Evolutionary conservation across 2,113 vertebrate species (phyloP), one percentile per base, ranked within the genome.

Genomic region (Centrocercus urophasianus): DNA sequence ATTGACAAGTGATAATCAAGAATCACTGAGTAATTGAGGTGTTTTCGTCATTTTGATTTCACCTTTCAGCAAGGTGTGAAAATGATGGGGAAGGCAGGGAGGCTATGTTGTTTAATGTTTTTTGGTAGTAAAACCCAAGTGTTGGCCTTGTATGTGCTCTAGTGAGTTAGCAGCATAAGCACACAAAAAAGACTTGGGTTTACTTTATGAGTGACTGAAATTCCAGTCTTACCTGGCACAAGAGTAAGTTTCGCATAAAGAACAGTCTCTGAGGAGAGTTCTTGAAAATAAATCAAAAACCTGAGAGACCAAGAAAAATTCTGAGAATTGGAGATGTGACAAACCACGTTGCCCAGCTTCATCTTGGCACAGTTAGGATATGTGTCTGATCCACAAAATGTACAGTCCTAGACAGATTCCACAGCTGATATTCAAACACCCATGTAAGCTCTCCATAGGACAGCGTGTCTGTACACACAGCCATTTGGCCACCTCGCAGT

Each of bases 141-240:
- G 61, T 47, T 78, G 42, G 43, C 38, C 12, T 24, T 57, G 38
- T 65, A n/a, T 72, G 47, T 87, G 47, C 82, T 93, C 61, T 43
- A 82, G 25, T 79, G 47, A 73, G 67, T 14, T 89, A 90, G 74
- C 82, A 73, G 36, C 34, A 66, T 20, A 38, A 11, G 38, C 43
- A 38, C 27, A 52, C 28, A 38, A 74, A 6, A 52, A 19, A 80
- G 21, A 76, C 45, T 82, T 14, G 0, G 34, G 76, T 93, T 94
- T 91, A 66, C 59, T 89, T 93, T 75, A 69, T 8, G 69, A 82
- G 87, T 61, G 56, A n/a, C 24, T 89, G 82, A 91, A 89, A 89
- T 95, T 95, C 79, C 88, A 91, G 48, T 66, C 75, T 93, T 80
- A 45, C 42, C 69, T 91, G 67, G 72, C 67, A 91, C 63, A 79